These are phyloP conservation scores for Spilarctia lutea DNA, from an alignment of 2,888 invertebrate species.

Conservation along the genomic window DNA sequence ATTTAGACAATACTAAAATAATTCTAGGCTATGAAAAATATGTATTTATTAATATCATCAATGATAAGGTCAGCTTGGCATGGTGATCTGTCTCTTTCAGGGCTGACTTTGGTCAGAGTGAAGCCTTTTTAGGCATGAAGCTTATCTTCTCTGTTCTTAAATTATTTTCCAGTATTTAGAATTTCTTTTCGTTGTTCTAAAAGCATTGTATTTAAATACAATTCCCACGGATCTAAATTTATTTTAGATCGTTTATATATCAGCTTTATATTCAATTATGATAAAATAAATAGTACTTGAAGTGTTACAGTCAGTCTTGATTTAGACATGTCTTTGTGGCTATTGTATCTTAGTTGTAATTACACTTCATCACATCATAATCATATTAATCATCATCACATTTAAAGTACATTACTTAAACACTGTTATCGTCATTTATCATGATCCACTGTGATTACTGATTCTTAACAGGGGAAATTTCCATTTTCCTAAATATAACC, in stretches of 20 bases:
- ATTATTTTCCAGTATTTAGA: not conserved
- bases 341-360: conserved; percentile 40
- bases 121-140: not conserved
- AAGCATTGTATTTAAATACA: not conserved
- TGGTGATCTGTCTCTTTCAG: conserved; percentile 28
- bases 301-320: conserved; percentile 28
- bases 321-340: conserved; percentile 34
- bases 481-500: not conserved
- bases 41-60: conserved; percentile 52
- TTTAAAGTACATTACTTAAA: conserved; percentile 31
- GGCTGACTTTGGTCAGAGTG: conserved; percentile 26
- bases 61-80: conserved; percentile 50
- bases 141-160: not conserved
- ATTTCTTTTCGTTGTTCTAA: not conserved
- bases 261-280: not conserved
- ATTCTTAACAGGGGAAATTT: not conserved
- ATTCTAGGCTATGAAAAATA: conserved; percentile 60
- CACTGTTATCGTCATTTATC: conserved; percentile 34
- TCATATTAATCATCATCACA: conserved; percentile 20
- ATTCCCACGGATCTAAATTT: not conserved
- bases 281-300: not conserved
- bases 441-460: not conserved
- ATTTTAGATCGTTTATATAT: not conserved
- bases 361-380: conserved; percentile 21
- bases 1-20: conserved; percentile 82